Percentiles rank a stretch among this genome's conserved stretches.
These are phyloP conservation scores for Tetragnatha montana DNA, from an alignment of 2,888 invertebrate species.

Conservation along the genomic window DNA sequence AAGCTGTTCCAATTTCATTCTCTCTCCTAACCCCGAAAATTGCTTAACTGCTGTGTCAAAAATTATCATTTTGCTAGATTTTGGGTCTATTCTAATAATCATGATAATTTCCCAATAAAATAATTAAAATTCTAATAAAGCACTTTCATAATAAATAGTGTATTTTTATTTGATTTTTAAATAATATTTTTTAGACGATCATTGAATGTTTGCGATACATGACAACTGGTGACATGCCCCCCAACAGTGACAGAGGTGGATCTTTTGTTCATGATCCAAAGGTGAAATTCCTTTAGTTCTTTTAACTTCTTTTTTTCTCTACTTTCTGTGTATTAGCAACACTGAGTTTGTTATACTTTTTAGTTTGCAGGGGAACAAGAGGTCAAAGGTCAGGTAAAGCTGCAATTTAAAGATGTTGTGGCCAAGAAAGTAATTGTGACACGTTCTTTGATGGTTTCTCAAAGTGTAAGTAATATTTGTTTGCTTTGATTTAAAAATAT, in stretches of 20 bases:
- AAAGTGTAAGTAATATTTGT: slow-evolving; percentile 71
- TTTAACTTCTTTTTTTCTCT: background rate
- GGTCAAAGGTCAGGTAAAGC: slow-evolving; percentile 78
- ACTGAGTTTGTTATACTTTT: background rate
- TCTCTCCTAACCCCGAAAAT: too few species aligned
- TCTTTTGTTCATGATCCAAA: slow-evolving; percentile 95
- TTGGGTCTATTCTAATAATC: background rate
- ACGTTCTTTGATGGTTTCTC: slow-evolving; percentile 79
- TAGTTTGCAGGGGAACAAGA: slow-evolving; percentile 80
- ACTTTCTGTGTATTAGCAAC: background rate
- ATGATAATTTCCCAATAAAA: background rate
- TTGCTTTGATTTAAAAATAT: background rate
- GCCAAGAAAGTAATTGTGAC: slow-evolving; percentile 82
- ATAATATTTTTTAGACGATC: slow-evolving; percentile 81
- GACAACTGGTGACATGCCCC: slow-evolving; percentile 92
- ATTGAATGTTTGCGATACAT: slow-evolving; percentile 96
- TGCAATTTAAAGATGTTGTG: slow-evolving; percentile 80
- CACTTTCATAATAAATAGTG: background rate
- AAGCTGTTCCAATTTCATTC: too few species aligned
- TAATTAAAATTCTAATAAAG: background rate
- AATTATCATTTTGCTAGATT: background rate
- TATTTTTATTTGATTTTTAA: background rate
- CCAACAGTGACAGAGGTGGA: slow-evolving; percentile 83
- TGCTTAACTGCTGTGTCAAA: background rate
- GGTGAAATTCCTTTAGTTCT: slow-evolving; percentile 50